Conservation (phyloP, 2,797 vertebrate species). For the Peromyscus aztecus region DNA sequence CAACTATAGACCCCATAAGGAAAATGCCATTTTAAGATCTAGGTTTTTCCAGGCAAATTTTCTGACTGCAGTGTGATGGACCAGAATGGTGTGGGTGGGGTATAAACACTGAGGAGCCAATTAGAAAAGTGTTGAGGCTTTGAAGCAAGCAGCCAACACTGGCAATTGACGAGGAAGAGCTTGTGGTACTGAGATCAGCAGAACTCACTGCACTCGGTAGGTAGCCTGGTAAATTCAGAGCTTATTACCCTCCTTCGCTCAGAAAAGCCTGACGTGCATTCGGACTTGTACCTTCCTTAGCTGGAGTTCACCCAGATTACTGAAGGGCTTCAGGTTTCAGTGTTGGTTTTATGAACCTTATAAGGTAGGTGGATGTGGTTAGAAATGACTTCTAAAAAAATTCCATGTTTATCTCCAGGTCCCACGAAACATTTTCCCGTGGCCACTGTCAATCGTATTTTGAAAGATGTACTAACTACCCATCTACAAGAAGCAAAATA, state of each 20-base stretch:
- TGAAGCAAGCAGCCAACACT: not conserved
- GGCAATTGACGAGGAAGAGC: not conserved
- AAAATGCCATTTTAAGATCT: not conserved
- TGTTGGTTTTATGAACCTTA: conserved; percentile 5
- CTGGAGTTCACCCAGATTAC: not conserved
- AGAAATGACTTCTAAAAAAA: conserved; percentile 59
- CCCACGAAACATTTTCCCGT: conserved; percentile 90
- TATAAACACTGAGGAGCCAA: not conserved
- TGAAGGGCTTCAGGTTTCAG: not conserved
- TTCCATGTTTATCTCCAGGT: conserved; percentile 85
- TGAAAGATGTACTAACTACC: conserved; percentile 92
- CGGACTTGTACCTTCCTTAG: not conserved
- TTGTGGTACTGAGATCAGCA: not conserved
- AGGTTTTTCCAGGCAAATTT: not conserved
- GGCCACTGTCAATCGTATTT: conserved; percentile 89
- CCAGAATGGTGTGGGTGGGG: not conserved
- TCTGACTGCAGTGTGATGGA: not conserved
- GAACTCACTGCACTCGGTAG: not conserved
- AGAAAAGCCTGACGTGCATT: not conserved
- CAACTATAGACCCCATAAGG: not conserved
- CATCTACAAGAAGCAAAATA: conserved; percentile 92
- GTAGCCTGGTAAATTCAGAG: not conserved
- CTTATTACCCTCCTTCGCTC: not conserved
- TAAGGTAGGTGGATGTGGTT: not conserved
- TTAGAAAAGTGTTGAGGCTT: not conserved